These are phyloP conservation scores for Excalfactoria chinensis DNA, from an alignment of 2,113 vertebrate species.

Conservation along the genomic window DNA sequence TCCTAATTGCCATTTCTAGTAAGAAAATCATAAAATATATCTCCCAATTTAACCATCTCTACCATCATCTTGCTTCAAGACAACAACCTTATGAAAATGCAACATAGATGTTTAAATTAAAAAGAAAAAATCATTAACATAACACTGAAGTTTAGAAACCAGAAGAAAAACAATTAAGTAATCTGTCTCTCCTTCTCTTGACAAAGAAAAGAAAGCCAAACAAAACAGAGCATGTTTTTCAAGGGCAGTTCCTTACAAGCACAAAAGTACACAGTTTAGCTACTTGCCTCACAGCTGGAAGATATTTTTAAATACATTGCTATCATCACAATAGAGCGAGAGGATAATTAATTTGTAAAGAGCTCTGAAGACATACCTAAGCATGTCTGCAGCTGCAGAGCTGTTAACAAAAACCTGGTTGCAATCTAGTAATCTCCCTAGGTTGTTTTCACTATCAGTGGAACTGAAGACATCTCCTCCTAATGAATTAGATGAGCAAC, in stretches of 20 bases:
- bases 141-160: neutral
- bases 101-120: neutral
- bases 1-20: neutral
- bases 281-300: neutral
- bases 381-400: neutral
- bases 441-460: neutral
- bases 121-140: neutral
- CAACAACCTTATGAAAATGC: neutral
- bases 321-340: neutral
- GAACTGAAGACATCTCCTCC: neutral
- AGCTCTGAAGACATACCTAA: neutral
- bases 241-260: neutral
- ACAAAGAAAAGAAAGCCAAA: neutral
- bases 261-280: neutral
- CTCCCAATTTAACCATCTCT: neutral
- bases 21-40: neutral
- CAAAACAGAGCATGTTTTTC: neutral
- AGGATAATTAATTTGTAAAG: neutral
- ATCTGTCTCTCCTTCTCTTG: neutral
- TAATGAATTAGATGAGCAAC: neutral
- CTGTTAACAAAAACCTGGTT: neutral
- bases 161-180: neutral
- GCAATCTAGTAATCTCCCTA: neutral
- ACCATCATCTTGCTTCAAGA: neutral
- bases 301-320: neutral